Evolutionary conservation across 1,140 invertebrate genomes (phyloP).

Genomic region (Patella vulgata): DNA sequence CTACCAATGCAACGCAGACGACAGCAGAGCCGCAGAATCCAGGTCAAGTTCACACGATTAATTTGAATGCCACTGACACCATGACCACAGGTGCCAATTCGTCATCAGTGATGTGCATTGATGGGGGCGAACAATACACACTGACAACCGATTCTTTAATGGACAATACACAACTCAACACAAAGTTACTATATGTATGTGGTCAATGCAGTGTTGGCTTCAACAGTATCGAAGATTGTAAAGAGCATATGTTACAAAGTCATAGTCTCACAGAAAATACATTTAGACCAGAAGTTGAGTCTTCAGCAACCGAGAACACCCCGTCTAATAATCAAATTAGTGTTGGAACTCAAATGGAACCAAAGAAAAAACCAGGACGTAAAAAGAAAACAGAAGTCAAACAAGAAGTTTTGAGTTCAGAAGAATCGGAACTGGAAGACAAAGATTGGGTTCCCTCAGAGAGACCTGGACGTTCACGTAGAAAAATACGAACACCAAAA

Average conservation of each 20-base stretch:
- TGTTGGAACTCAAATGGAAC: constrained; percentile 46
- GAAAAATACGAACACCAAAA: constrained; percentile 51
- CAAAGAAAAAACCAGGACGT: constrained; percentile 42
- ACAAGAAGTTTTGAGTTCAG: constrained; percentile 19
- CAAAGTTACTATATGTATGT: constrained; percentile 60
- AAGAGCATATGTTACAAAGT: constrained; percentile 58
- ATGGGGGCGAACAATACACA: no score
- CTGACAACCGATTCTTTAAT: no score
- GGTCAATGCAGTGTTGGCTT: constrained; percentile 62
- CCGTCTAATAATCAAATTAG: constrained; percentile 31
- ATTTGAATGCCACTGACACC: neutral
- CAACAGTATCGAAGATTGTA: constrained; percentile 59
- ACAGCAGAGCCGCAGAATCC: neutral
- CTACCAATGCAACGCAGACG: neutral
- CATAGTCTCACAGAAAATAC: constrained; percentile 31
- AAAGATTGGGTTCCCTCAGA: constrained; percentile 31
- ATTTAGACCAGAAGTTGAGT: neutral
- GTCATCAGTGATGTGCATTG: neutral
- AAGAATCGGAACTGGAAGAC: constrained; percentile 31
- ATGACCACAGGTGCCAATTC: neutral
- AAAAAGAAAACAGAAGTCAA: constrained; percentile 47
- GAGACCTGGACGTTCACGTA: constrained; percentile 34
- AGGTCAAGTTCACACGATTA: no score
- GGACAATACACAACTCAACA: constrained; percentile 12
- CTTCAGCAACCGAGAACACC: neutral